Base-by-base conservation (phyloP, 2,797 vertebrate species). In the Macrochelys suwanniensis region DNA sequence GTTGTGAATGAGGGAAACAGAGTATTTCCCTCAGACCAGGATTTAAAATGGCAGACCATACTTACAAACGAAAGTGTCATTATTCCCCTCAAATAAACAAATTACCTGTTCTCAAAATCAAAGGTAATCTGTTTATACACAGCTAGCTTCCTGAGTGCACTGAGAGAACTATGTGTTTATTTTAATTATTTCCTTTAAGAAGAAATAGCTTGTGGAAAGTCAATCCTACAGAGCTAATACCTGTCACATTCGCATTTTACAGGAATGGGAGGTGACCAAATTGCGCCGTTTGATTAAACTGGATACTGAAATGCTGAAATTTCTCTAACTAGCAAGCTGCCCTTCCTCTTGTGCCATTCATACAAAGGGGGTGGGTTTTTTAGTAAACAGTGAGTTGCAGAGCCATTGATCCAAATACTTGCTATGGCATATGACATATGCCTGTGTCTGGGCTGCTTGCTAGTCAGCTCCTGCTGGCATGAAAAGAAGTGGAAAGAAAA, bases 281-380 rank as follows among this genome's bases (percentile, higher is more conserved):
- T 15, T n/a, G 37, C 17, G 33, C 33, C 13, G 80, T 82, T 79
- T 85, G 5, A 50, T 12, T 21, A 76, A 17, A 50, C 81, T 57
- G 54, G 47, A 1, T 3, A 65, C 19, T 17, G 33, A 82, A 50
- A 11, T 11, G 2, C 1, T 5, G 2, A 6, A 53, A 0, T 33
- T n/a, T 68, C 7, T 47, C 17, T 3, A 61, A n/a, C 2, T 68
- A 76, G 11, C 8, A 85, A 80, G 11, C 6, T 86, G 4, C 25
- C 2, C 16, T 80, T 95, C 11, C 2, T 92, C 50, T 89, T 87
- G 31, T 71, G 83, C 23, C 54, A 56, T 26, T 5, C 84, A 15
- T 50, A 12, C 47, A 31, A 28, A 10, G 6, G 33, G 17, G 59
- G 3, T 37, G 11, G 8, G 15, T 5, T 16, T 47, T 61, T 71